Evolutionary conservation across 2,888 invertebrate species (phyloP), one percentile per base, ranked within the genome.

Genomic region (Ceriagrion tenellum): DNA sequence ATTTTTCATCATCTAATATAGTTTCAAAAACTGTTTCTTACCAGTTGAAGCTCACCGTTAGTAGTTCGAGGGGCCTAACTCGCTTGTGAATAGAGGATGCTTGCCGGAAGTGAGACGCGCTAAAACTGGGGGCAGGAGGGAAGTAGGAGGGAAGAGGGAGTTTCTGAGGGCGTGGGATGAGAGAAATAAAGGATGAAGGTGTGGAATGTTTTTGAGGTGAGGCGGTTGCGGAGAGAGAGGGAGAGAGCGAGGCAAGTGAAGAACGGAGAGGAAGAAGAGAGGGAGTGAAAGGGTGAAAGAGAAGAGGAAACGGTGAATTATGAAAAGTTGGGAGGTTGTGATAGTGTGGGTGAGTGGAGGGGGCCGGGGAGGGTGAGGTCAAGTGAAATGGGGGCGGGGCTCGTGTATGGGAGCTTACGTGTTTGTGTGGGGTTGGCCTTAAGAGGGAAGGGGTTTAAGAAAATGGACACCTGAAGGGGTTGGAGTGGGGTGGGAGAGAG

Each of bases 311-410:
- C 81, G 81, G 35, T 81, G 81, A 81, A 81, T 81, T 81, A 81
- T 81, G 81, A 81, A 81, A 81, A 81, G 81, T 81, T 81, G 81
- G 81, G 81, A 81, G 81, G 81, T 26, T 69, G n/a, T 69, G n/a
- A n/a, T 4, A 47, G 59, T 20, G 35, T 35, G 81, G 30, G 30
- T 74, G 30, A 3, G 74, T 30, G 16, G n/a, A n/a, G n/a, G n/a
- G n/a, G 47, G 47, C 47, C 4, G 47, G 47, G 47, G 47, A 47
- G 47, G 47, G 47, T 4, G 47, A 8, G 47, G 8, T 47, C 47
- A 47, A 8, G 47, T 47, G 59, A 12, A 69, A 12, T 6, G 47
- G 47, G 47, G 47, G 47, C 2, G 8, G 47, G 47, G 2, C 8
- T 2, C 47, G 47, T 47, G 69, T n/a, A 69, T 10, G 59, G 20